A percentile compares a stretch with the other conserved stretches of the same genome.
phyloP scores from a whole-genome alignment of 2,113 vertebrate genomes.

The Mus musculus region DNA sequence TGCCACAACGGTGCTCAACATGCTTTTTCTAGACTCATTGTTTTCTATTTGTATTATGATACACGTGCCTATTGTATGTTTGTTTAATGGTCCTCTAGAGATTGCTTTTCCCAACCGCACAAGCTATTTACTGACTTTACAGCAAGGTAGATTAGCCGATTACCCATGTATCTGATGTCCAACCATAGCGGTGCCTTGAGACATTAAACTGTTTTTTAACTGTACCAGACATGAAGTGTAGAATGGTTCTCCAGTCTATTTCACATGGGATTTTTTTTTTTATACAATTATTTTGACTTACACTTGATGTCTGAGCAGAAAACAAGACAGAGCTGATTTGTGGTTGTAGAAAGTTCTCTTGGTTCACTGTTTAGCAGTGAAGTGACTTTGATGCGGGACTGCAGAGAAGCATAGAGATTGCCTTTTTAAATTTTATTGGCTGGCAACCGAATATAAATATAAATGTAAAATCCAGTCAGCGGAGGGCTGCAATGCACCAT shows the following conservation, averaged over 20 bases:
- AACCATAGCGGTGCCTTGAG: conserved; percentile 93
- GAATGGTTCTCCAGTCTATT: conserved; percentile 81
- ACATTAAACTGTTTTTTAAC: conserved; percentile 89
- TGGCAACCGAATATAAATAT: conserved; percentile 79
- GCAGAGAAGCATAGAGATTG: conserved; percentile 80
- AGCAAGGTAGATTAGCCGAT: conserved; percentile 84
- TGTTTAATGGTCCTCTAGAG: conserved; percentile 88
- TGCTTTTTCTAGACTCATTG: conserved; percentile 89
- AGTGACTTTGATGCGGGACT: conserved; percentile 79
- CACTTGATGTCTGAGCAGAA: conserved; percentile 72
- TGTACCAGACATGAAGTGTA: conserved; percentile 79
- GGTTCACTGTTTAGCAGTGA: conserved; percentile 71
- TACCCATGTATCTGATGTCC: conserved; percentile 85
- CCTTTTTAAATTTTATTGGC: conserved; percentile 84
- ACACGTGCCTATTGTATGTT: conserved; percentile 88
- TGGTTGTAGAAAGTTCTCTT: conserved; percentile 71
- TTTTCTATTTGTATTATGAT: conserved; percentile 89
- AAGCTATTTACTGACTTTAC: conserved; percentile 85
- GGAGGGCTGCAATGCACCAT: conserved; percentile 72
- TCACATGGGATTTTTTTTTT: conserved; percentile 68
- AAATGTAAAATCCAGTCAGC: conserved; percentile 79
- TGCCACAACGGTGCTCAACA: conserved; percentile 92
- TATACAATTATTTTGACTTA: conserved; percentile 78
- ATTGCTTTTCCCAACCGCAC: conserved; percentile 87
- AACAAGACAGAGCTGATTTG: conserved; percentile 53